These are phyloP conservation scores for Lophius americanus DNA, from an alignment of 2,797 vertebrate species.

Conservation along the genomic window DNA sequence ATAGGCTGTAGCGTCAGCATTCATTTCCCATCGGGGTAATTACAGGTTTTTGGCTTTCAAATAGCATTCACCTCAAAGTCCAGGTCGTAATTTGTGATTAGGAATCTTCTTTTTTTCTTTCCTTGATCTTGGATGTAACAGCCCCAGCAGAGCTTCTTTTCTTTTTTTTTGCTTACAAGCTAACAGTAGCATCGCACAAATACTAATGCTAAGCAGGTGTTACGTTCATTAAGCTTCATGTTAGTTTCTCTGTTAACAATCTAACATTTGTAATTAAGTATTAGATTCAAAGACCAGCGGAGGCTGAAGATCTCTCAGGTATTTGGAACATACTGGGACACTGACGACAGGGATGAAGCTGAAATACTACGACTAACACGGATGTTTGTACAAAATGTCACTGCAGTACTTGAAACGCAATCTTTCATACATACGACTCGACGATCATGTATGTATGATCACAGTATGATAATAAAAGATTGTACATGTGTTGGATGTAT, in stretches of 20 bases:
- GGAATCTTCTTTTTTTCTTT: neutral
- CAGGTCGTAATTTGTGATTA: neutral
- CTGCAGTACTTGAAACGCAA: no score
- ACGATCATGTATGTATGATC: no score
- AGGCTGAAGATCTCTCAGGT: no score
- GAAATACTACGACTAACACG: no score
- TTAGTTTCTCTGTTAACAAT: neutral
- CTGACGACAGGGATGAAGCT: no score
- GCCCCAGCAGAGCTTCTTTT: neutral
- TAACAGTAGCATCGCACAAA: neutral
- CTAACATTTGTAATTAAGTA: conserved; percentile 5
- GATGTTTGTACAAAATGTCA: no score
- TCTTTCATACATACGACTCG: no score
- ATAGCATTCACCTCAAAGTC: neutral
- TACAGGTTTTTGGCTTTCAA: neutral
- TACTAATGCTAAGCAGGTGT: neutral
- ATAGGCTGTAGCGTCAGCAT: neutral
- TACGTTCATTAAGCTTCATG: neutral
- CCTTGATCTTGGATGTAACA: no score
- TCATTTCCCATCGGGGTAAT: neutral
- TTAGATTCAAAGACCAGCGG: no score
- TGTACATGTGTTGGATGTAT: no score
- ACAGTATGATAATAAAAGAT: no score
- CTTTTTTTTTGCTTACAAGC: neutral
- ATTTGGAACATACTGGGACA: no score